A percentile compares a stretch with the other conserved stretches of the same genome.
phyloP scores from a whole-genome alignment of 2,888 invertebrate genomes.

The Troides aeacus region DNA sequence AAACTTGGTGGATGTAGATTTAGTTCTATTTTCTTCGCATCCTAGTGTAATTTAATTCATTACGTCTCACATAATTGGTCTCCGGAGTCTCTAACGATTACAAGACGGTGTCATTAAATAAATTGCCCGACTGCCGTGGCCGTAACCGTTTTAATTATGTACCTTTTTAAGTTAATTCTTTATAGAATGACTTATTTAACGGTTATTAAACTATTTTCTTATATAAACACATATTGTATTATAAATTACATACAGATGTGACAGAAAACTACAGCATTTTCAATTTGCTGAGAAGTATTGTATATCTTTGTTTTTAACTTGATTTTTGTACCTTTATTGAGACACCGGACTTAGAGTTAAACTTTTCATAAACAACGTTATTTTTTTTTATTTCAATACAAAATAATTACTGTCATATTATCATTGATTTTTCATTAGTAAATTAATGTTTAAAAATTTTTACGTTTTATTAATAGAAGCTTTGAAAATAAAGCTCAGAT shows the following conservation, averaged over 20 bases:
- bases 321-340: background rate
- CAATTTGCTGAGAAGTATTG: background rate
- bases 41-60: constrained; percentile 34
- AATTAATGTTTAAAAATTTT: too few relatives aligned
- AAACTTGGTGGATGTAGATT: background rate
- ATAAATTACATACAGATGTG: too few relatives aligned
- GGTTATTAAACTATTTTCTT: too few relatives aligned
- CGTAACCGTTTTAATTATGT: constrained; percentile 28
- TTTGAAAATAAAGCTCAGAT: too few relatives aligned
- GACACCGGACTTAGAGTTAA: too few relatives aligned
- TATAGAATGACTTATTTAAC: background rate
- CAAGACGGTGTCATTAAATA: constrained; percentile 48
- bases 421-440: too few relatives aligned
- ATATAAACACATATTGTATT: too few relatives aligned
- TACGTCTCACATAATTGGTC: constrained; percentile 41
- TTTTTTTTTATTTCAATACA: too few relatives aligned
- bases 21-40: constrained; percentile 15
- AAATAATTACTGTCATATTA: too few relatives aligned
- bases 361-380: too few relatives aligned
- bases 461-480: too few relatives aligned
- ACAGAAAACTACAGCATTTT: background rate
- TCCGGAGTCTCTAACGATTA: constrained; percentile 38
- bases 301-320: background rate
- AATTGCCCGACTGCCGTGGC: background rate
- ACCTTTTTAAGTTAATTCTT: constrained; percentile 18